phyloP scores from a whole-genome alignment of 2,888 invertebrate genomes.

The Axea sp. region DNA sequence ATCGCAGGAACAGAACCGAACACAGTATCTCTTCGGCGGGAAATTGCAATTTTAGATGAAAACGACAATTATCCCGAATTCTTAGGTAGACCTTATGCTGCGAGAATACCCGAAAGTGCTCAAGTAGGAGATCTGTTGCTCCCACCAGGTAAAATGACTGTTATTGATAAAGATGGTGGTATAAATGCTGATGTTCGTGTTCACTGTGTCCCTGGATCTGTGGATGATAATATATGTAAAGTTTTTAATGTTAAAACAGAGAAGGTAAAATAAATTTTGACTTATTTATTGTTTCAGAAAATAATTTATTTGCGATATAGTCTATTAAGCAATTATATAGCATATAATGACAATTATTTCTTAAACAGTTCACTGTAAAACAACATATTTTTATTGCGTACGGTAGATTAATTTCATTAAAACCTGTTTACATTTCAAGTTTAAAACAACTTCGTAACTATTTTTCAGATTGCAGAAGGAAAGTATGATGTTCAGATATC shows the following conservation, averaged over 20 bases:
- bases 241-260: constrained; percentile 85
- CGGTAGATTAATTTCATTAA: too few species aligned
- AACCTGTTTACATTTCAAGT: too few species aligned
- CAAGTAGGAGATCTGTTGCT: constrained; percentile 84
- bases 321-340: too few species aligned
- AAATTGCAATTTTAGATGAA: constrained; percentile 88
- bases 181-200: constrained; percentile 86
- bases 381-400: too few species aligned
- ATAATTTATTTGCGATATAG: too few species aligned
- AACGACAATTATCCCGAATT: constrained; percentile 91
- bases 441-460: too few species aligned
- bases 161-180: constrained; percentile 87
- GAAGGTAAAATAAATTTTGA: constrained; percentile 79
- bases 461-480: constrained; percentile 83
- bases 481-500: constrained; percentile 86
- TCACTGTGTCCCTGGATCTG: constrained; percentile 82
- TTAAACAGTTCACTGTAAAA: too few species aligned
- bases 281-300: too few species aligned
- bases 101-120: constrained; percentile 86
- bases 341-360: too few species aligned
- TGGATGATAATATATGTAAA: constrained; percentile 85
- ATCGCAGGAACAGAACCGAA: constrained; percentile 87
- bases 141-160: constrained; percentile 81
- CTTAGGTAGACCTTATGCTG: constrained; percentile 86
- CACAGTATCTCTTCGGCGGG: constrained; percentile 87